Base-by-base conservation (phyloP, 2,888 invertebrate genomes). In the Drosophila recens region DNA sequence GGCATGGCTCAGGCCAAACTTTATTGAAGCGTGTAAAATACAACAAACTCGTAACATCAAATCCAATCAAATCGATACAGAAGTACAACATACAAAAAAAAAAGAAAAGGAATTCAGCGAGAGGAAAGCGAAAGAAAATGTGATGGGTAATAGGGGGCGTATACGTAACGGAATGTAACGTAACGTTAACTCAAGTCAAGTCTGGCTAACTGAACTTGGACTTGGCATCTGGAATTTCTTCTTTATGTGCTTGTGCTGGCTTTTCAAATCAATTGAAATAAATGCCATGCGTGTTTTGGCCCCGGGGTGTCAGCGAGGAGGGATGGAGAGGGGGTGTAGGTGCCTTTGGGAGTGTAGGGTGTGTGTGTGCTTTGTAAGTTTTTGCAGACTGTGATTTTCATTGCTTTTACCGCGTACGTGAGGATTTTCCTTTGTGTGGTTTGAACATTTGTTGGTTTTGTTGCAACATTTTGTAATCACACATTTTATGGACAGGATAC, bases 51-150 rank as follows among this genome's bases (percentile, higher is more conserved):
- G 65, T 54, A 54, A 72, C 72, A 83, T 74, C 65, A 72, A 90
- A 82, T 87, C 90, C 87, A 87, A 87, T 87, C 87, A 89, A 87
- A 87, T 87, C 87, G 87, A 87, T 87, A 87, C 87, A 87, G 72
- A 71, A 46, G 46, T 58, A 46, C 10, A 38, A 46, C 15, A 20
- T 36, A 63, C 59, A n/a, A 43, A 48, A 67, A 68, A 68, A 38
- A 48, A 43, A 36, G 15, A 4, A 0, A 51, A 20, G 5, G 23
- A 15, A 27, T 1, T 17, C 23, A 9, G n/a, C 15, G 13, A 20
- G 5, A 38, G 42, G 34, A 42, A 38, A 20, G 53, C 33, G 42
- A 20, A 46, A 27, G 45, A 27, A 46, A 46, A 43, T 42, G 42
- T 13, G 30, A 17, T 46, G 48, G 58, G 40, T 38, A 54, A 58